A percentile compares a stretch with the other conserved stretches of the same genome.
Conservation (phyloP, 2,113 vertebrate species). For the Oncorhynchus masou region DNA sequence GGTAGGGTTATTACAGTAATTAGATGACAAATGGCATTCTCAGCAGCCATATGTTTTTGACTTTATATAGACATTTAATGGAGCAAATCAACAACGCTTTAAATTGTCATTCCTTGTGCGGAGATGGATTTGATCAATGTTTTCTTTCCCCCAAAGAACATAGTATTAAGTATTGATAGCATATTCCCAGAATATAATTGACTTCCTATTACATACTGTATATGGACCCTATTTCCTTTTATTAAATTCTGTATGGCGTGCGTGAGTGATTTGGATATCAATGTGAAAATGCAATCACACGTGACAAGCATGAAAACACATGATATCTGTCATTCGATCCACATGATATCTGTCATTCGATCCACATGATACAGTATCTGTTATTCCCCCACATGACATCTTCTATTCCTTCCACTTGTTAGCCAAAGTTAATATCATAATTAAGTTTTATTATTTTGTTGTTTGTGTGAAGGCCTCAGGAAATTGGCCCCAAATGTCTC, state of each 20-base stretch:
- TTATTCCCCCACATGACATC: too few species aligned
- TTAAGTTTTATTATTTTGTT: background rate
- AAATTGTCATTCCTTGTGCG: background rate
- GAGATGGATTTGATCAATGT: slow-evolving; percentile 47
- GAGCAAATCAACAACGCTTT: slow-evolving; percentile 9
- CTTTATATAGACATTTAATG: slow-evolving; percentile 45
- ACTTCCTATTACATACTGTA: slow-evolving; percentile 40
- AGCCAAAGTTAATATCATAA: background rate
- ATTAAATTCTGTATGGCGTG: slow-evolving; percentile 34
- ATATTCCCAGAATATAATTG: slow-evolving; percentile 11
- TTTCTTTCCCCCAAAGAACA: slow-evolving; percentile 31
- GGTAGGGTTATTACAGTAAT: slow-evolving; percentile 44
- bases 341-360: too few species aligned
- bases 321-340: too few species aligned
- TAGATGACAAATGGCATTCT: slow-evolving; percentile 52
- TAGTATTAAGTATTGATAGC: slow-evolving; percentile 11
- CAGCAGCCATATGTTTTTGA: slow-evolving; percentile 22
- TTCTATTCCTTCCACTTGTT: background rate
- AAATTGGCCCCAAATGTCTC: slow-evolving; percentile 14
- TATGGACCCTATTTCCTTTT: slow-evolving; percentile 40
- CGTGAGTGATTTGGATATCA: slow-evolving; percentile 26
- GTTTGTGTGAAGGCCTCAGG: background rate
- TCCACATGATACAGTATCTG: too few species aligned
- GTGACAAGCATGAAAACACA: background rate
- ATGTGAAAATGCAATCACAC: slow-evolving; percentile 6